Evolutionary conservation across 2,888 invertebrate genomes (phyloP).

Genomic region (Zhengitettix transpicula): DNA sequence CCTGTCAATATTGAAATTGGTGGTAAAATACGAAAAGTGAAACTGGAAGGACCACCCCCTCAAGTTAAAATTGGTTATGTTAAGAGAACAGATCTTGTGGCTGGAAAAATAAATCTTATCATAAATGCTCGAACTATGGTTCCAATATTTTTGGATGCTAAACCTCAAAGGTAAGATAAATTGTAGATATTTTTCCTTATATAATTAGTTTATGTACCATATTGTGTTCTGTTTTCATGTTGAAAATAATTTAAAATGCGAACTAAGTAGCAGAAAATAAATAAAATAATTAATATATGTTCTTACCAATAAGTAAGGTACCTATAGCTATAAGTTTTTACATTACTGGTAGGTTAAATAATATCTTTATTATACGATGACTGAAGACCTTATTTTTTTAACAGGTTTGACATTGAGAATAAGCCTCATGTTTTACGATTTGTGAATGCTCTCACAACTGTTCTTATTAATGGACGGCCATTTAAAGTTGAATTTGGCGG

Average conservation of each 20-base stretch:
- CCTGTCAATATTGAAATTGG: conserved; percentile 66
- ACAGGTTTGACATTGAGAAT: conserved; percentile 48
- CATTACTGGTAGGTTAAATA: too few relatives aligned
- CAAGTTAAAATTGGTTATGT: conserved; percentile 77
- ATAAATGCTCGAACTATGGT: conserved; percentile 64
- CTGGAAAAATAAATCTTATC: conserved; percentile 69
- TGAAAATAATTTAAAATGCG: too few relatives aligned
- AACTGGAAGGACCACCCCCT: conserved; percentile 80
- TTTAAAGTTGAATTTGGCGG: conserved; percentile 65
- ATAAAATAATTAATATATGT: too few relatives aligned
- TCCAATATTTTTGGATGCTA: conserved; percentile 68
- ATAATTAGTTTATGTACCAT: conserved; percentile 1
- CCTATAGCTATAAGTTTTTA: too few relatives aligned
- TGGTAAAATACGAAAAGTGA: conserved; percentile 57
- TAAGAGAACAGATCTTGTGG: conserved; percentile 63
- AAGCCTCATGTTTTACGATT: conserved; percentile 61
- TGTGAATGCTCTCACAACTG: conserved; percentile 57
- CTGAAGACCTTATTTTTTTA: conserved; percentile 2
- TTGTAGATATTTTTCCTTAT: not conserved
- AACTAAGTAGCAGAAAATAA: too few relatives aligned
- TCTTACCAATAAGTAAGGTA: too few relatives aligned
- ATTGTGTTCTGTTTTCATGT: too few relatives aligned
- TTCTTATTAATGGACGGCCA: conserved; percentile 60
- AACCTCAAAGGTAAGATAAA: conserved; percentile 46
- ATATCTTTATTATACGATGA: too few relatives aligned